Conservation (phyloP, 2,888 invertebrate species). For the Macaria liturata region DNA sequence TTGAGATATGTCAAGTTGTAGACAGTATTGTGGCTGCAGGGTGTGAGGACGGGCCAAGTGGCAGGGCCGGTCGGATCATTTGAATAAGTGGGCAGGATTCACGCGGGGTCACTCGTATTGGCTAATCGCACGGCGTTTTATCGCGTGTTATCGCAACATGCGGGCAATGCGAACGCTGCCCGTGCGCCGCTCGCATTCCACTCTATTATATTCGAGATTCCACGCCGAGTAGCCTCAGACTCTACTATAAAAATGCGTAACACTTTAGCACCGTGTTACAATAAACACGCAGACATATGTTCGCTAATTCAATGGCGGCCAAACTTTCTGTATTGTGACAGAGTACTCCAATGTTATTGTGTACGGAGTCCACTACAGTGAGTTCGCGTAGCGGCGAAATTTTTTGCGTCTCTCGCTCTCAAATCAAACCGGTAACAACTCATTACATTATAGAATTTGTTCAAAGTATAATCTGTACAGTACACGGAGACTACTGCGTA, state of each 20-base stretch:
- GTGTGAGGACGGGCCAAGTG: constrained; percentile 16
- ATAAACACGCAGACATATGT: constrained; percentile 3
- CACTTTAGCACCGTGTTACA: constrained; percentile 16
- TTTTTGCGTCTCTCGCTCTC: constrained; percentile 71
- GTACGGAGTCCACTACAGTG: constrained; percentile 23
- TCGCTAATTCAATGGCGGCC: not conserved
- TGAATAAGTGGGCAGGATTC: constrained; percentile 47
- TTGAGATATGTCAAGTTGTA: constrained; percentile 12
- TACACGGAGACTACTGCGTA: constrained; percentile 6
- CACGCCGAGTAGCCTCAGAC: constrained; percentile 45
- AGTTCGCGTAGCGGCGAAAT: constrained; percentile 70
- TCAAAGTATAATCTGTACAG: constrained; percentile 23
- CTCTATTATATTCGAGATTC: constrained; percentile 74
- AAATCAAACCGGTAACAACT: constrained; percentile 75
- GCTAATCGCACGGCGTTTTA: constrained; percentile 73
- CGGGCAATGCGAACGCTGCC: constrained; percentile 35
- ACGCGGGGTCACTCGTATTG: constrained; percentile 68
- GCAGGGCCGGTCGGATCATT: constrained; percentile 34
- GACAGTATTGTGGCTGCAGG: constrained; percentile 23
- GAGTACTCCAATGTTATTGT: constrained; percentile 33
- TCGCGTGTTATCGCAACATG: constrained; percentile 69
- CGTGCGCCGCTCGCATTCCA: constrained; percentile 62
- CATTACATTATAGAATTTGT: constrained; percentile 49
- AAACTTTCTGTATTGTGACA: constrained; percentile 16
- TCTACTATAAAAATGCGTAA: constrained; percentile 16